Conservation (phyloP, 2,797 vertebrate genomes). For the Pampus argenteus region DNA sequence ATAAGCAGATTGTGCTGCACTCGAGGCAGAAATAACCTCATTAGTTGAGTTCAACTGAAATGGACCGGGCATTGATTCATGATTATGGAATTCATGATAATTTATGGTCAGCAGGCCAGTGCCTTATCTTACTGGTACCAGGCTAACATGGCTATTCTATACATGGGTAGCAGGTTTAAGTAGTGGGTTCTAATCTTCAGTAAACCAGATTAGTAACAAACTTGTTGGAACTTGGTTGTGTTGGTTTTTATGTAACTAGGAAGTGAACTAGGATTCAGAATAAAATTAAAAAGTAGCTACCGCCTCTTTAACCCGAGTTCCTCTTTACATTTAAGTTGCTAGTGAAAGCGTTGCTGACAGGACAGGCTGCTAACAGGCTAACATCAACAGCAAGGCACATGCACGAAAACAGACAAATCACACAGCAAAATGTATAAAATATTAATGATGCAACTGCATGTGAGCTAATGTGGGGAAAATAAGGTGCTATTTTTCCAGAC, state of each 20-base stretch:
- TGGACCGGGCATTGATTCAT: slow-evolving; percentile 4
- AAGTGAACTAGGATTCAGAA: slow-evolving; percentile 5
- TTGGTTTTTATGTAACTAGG: neutral
- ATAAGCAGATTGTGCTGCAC: slow-evolving; percentile 41
- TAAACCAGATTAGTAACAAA: neutral
- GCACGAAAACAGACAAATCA: neutral
- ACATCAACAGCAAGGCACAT: neutral
- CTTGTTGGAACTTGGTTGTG: slow-evolving; percentile 1
- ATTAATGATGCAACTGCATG: neutral
- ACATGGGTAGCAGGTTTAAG: slow-evolving; percentile 4
- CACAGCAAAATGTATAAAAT: neutral
- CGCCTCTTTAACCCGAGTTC: slow-evolving; percentile 37
- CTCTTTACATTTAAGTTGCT: slow-evolving; percentile 16
- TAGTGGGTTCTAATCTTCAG: neutral
- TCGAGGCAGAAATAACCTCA: slow-evolving; percentile 48
- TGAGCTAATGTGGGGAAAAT: neutral
- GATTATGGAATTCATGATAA: slow-evolving; percentile 32
- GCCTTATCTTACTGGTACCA: slow-evolving; percentile 4
- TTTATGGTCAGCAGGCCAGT: neutral
- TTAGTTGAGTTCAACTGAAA: slow-evolving; percentile 29
- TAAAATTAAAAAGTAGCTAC: slow-evolving; percentile 43
- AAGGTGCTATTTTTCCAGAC: neutral
- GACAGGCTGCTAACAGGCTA: slow-evolving; percentile 11
- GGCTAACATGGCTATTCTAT: slow-evolving; percentile 2
- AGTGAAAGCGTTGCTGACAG: slow-evolving; percentile 12